Evolutionary conservation across 2,113 vertebrate species (phyloP).

Genomic region (Chrysochloris asiatica): DNA sequence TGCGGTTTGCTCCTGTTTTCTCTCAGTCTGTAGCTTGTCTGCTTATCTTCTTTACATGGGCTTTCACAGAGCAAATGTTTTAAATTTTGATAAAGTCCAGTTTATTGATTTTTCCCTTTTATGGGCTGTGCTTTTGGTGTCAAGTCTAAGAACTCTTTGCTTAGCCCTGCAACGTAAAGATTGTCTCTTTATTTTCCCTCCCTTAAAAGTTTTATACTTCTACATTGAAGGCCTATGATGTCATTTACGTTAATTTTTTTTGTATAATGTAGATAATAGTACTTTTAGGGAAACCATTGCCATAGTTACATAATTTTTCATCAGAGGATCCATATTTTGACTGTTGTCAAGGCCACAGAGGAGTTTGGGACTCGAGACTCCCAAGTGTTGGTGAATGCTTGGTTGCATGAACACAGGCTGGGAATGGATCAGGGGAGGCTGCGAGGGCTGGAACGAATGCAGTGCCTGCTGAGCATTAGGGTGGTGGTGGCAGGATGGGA

Average conservation of each 20-base stretch:
- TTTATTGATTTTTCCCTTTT: background rate
- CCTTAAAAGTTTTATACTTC: background rate
- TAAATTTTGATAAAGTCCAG: background rate
- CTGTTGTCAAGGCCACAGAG: background rate
- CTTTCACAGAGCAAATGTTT: background rate
- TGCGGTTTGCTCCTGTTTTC: background rate
- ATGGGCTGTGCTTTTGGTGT: background rate
- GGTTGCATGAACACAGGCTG: too few species aligned
- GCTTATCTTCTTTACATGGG: background rate
- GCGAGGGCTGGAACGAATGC: background rate
- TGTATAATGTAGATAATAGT: background rate
- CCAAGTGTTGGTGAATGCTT: background rate
- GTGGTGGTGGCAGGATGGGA: background rate
- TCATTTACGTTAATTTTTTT: constrained; percentile 45
- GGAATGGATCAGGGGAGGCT: background rate
- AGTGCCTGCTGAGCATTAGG: background rate
- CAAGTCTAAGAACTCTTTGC: background rate
- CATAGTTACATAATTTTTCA: background rate
- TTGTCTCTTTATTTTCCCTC: background rate
- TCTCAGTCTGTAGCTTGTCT: background rate
- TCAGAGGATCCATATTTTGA: background rate
- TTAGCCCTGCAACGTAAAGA: background rate
- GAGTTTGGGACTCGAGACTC: background rate
- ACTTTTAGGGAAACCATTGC: background rate
- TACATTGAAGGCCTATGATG: background rate